phyloP scores from a whole-genome alignment of 1,140 invertebrate species.

The Pogonognathellus flavescens region DNA sequence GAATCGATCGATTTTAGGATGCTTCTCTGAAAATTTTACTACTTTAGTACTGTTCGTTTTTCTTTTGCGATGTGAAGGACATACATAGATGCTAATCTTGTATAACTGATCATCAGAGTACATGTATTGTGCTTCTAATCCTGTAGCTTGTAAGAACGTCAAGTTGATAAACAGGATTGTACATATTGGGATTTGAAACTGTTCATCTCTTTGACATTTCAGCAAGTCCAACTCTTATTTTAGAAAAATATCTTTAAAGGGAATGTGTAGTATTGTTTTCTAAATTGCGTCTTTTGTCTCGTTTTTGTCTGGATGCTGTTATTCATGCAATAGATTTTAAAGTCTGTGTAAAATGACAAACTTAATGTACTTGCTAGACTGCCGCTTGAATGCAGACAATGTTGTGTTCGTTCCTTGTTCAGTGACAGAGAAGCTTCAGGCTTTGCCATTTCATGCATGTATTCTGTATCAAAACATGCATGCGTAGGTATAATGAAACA shows the following conservation, averaged over 20 bases:
- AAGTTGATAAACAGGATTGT: constrained; percentile 52
- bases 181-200: constrained; percentile 50
- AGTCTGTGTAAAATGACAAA: constrained; percentile 15
- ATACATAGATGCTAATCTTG: constrained; percentile 58
- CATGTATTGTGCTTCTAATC: constrained; percentile 49
- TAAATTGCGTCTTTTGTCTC: constrained; percentile 28
- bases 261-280: not conserved
- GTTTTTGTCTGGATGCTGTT: constrained; percentile 1
- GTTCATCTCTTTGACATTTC: constrained; percentile 43
- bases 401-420: too few relatives aligned
- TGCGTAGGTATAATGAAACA: too few relatives aligned
- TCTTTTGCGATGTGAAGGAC: constrained; percentile 26
- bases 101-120: constrained; percentile 58
- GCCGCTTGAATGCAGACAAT: too few relatives aligned
- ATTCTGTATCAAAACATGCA: too few relatives aligned
- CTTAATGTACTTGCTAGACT: not conserved
- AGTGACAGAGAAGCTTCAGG: too few relatives aligned
- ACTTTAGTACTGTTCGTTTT: constrained; percentile 28
- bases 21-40: constrained; percentile 44
- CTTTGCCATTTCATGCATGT: too few relatives aligned
- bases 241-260: constrained; percentile 13
- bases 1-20: constrained; percentile 56
- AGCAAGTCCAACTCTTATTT: constrained; percentile 13
- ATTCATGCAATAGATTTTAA: not conserved
- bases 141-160: constrained; percentile 54